Conservation (phyloP, 1,140 invertebrate species). For the Pemphigus obesinymphae region DNA sequence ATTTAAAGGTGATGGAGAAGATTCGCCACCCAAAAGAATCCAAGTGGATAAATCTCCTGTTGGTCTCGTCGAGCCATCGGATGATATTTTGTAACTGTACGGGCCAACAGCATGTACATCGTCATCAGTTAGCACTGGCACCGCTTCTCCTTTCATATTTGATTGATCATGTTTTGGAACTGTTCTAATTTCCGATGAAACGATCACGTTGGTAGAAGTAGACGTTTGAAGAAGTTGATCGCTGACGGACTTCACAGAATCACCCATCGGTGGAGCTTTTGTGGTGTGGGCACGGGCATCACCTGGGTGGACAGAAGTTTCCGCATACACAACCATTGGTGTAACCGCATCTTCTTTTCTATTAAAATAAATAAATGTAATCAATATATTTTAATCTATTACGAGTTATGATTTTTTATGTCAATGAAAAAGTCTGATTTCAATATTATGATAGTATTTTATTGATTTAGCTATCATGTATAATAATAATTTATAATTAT, state of each 20-base stretch:
- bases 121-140: conserved; percentile 55
- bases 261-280: conserved; percentile 48
- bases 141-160: conserved; percentile 53
- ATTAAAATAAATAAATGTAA: not conserved
- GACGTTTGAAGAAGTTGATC: conserved; percentile 53
- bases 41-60: conserved; percentile 53
- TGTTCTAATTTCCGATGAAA: conserved; percentile 57
- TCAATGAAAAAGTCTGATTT: not conserved
- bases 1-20: conserved; percentile 50
- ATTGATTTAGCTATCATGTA: not conserved
- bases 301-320: not conserved
- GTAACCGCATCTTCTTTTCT: not conserved
- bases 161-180: conserved; percentile 57
- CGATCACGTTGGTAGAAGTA: conserved; percentile 48
- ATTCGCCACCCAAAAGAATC: conserved; percentile 63
- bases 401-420: not conserved
- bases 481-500: not conserved
- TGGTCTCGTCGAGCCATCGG: conserved; percentile 47
- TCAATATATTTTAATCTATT: not conserved
- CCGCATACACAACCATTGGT: not conserved
- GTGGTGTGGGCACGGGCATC: conserved; percentile 43
- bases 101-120: conserved; percentile 48
- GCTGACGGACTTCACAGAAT: conserved; percentile 57
- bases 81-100: conserved; percentile 49
- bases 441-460: not conserved